Base-by-base conservation (phyloP, 2,888 invertebrate genomes). In the Brassicogethes aeneus region DNA sequence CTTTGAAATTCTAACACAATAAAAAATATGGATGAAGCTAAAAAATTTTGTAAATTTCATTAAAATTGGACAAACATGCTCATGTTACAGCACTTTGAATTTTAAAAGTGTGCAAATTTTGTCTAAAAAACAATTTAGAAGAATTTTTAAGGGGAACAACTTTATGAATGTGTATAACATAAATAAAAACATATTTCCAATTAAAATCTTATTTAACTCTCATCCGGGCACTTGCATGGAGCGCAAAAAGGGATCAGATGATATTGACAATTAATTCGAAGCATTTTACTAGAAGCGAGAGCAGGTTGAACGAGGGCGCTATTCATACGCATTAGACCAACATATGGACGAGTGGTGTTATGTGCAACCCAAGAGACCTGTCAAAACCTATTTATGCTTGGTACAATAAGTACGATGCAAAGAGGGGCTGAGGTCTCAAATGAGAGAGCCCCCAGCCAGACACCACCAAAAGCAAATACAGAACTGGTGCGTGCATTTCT, bases 331-430 rank as follows among this genome's bases (percentile, higher is more conserved):
- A 55, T 53, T 53, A 49, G 41, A 43, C 53, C 55, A 66, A 60
- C 68, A 68, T 68, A 68, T 68, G 68, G 59, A 65, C 68, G 64
- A 68, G 68, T 68, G 68, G 66, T 66, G 67, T 68, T 67, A 67
- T 66, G 60, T 54, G 55, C 57, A 55, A 64, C 66, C 64, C 66
- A 52, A 55, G 63, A 61, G 65, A 65, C 64, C 62, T 65, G 65
- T 65, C 64, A 62, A 61, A 64, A 63, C 62, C 62, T 60, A 65
- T 65, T 65, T 65, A 64, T 62, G 52, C 56, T 52, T 55, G 46
- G 59, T 60, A 59, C 60, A 60, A 61, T 57, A 51, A 56, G 52
- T 52, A 52, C 45, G n/a, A n/a, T n/a, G n/a, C n/a, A n/a, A n/a
- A n/a, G n/a, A n/a, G n/a, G n/a, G n/a, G n/a, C 10, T 23, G 23